Evolutionary conservation across 1,140 invertebrate species (phyloP), one percentile per base, ranked within the genome.

Genomic region (Diprion similis): DNA sequence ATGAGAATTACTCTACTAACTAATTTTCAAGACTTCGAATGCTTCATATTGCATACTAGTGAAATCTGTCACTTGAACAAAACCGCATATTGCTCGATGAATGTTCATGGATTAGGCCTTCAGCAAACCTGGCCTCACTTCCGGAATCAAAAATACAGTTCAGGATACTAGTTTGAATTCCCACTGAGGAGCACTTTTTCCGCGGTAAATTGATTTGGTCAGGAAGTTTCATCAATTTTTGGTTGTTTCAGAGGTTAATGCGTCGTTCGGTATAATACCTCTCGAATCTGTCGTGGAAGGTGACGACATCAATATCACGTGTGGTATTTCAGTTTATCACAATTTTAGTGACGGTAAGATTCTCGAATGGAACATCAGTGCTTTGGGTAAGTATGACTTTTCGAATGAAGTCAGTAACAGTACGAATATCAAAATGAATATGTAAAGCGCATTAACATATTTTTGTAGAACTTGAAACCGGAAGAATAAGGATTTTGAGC

Each of bases 261-360:
- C 24, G 24, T 37, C 24, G 24, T 83, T 90, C 66, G 84, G 82
- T 18, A 81, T 85, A 59, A 81, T 82, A 65, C 82, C 70, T 73
- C 81, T 79, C 6, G 24, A 37, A 7, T 75, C 82, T 51, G 83
- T 91, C 11, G 88, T 90, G 1, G 82, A 79, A 46, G 90, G 89
- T 1, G 91, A 92, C 74, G 76, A 89, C 67, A 66, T 91, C 6
- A 82, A 77, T 37, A 70, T 92, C 2, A 88, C 82, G 9, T 93
- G 92, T 78, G 89, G 86, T 8, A 91, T 89, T 4, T 87, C 90
- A 2, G 81, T 88, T 46, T 90, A 91, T 71, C 89, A 90, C 77
- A 91, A 87, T 59, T 83, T 86, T 8, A 74, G 81, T 24, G 73
- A 84, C 4, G 74, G 90, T 13, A 66, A 76, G 37, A 91, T 90